Conservation (phyloP, 1,140 invertebrate genomes). For the Gerris buenoi region DNA sequence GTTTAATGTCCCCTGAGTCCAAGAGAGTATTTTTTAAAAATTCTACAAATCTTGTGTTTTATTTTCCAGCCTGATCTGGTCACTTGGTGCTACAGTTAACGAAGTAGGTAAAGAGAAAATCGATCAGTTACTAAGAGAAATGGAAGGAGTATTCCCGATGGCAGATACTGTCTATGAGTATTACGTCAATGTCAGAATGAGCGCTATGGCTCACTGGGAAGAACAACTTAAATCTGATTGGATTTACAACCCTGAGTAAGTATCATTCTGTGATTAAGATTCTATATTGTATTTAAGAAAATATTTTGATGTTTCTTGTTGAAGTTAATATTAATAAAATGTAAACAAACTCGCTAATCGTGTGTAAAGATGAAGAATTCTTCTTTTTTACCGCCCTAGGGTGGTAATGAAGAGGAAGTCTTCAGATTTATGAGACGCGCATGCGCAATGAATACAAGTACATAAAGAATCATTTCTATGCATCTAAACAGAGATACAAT, state of each 20-base stretch:
- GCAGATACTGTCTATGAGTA: slow-evolving; percentile 78
- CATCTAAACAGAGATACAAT: too few relatives aligned
- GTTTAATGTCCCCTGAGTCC: too few relatives aligned
- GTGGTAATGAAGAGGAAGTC: too few relatives aligned
- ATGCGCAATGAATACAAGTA: too few relatives aligned
- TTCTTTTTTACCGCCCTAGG: too few relatives aligned
- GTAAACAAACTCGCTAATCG: not conserved
- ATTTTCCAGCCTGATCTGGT: slow-evolving; percentile 52
- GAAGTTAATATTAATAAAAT: not conserved
- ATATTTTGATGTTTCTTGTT: slow-evolving; percentile 5
- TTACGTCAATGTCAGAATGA: slow-evolving; percentile 53
- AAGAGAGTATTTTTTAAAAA: too few relatives aligned
- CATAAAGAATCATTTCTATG: too few relatives aligned
- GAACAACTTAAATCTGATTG: slow-evolving; percentile 52
- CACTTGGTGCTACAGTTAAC: slow-evolving; percentile 58
- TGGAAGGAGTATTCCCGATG: slow-evolving; percentile 65
- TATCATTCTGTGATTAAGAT: too few relatives aligned
- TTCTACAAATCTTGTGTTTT: too few relatives aligned
- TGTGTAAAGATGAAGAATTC: too few relatives aligned
- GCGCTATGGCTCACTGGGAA: slow-evolving; percentile 58
- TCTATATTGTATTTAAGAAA: slow-evolving; percentile 1
- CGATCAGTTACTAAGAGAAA: slow-evolving; percentile 63
- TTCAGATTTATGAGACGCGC: too few relatives aligned
- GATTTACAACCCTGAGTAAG: slow-evolving; percentile 48
- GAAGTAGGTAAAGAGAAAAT: slow-evolving; percentile 62